phyloP scores from a whole-genome alignment of 2,113 vertebrate species.

The Fregata magnificens region DNA sequence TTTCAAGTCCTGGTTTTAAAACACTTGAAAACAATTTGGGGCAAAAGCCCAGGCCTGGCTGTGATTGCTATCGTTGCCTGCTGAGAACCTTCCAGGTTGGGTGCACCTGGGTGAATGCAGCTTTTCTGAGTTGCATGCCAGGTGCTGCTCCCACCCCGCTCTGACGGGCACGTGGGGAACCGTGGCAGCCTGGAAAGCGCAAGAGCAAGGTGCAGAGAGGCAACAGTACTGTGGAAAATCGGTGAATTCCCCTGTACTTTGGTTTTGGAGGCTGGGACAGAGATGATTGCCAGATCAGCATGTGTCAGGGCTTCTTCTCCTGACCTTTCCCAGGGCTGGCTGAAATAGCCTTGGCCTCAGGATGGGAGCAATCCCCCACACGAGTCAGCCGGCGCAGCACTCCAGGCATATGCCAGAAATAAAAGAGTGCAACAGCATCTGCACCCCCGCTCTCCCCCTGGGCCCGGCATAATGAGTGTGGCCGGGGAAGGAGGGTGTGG shows the following conservation, averaged over 20 bases:
- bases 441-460: neutral
- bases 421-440: neutral
- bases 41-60: neutral
- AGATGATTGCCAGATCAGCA: neutral
- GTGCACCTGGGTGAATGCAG: neutral
- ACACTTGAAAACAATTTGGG: neutral
- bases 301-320: neutral
- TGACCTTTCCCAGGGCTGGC: constrained; percentile 20
- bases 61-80: neutral
- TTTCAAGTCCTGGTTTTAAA: neutral
- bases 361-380: neutral
- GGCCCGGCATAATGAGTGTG: neutral
- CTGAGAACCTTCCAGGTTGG: neutral
- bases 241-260: neutral
- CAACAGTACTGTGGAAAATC: neutral
- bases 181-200: neutral
- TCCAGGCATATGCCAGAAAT: neutral
- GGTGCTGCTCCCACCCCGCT: neutral
- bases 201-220: neutral
- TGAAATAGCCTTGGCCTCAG: fast-evolving
- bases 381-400: fast-evolving
- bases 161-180: neutral
- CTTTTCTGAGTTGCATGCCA: neutral
- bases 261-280: neutral
- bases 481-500: neutral